Evolutionary conservation across 2,113 vertebrate genomes (phyloP).

Genomic region (Myiagra hebetior): DNA sequence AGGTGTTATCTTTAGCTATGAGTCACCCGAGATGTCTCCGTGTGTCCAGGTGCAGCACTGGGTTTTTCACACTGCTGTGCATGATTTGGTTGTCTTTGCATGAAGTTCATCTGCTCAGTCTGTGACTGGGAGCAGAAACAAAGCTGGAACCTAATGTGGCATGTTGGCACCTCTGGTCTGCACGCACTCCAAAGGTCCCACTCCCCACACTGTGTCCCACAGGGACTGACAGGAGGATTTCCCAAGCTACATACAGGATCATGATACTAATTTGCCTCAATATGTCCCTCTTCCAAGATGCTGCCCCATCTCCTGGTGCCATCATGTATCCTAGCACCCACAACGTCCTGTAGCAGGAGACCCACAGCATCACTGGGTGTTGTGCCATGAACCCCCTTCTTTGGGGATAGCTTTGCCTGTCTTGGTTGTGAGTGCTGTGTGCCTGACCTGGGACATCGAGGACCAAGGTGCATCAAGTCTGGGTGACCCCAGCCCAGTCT

Average conservation of each 20-base stretch:
- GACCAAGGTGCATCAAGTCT: not conserved
- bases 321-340: not conserved
- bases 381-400: not conserved
- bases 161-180: not conserved
- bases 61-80: not conserved
- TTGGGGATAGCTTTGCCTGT: not conserved
- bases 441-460: not conserved
- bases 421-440: not conserved
- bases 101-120: not conserved
- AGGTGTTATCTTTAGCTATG: conserved; percentile 31
- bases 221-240: not conserved
- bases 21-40: not conserved
- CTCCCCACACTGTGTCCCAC: not conserved
- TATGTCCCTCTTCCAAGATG: not conserved
- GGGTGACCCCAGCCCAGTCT: not conserved
- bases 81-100: not conserved
- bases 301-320: not conserved
- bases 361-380: not conserved
- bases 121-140: not conserved
- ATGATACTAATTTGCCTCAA: not conserved
- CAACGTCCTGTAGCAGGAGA: not conserved
- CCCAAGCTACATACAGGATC: not conserved
- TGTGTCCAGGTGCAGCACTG: not conserved
- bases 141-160: not conserved
- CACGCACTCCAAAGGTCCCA: rapidly evolving